Evolutionary conservation across 2,113 vertebrate genomes (phyloP), one percentile per base, ranked within the genome.

Genomic region (Oenanthe melanoleuca): DNA sequence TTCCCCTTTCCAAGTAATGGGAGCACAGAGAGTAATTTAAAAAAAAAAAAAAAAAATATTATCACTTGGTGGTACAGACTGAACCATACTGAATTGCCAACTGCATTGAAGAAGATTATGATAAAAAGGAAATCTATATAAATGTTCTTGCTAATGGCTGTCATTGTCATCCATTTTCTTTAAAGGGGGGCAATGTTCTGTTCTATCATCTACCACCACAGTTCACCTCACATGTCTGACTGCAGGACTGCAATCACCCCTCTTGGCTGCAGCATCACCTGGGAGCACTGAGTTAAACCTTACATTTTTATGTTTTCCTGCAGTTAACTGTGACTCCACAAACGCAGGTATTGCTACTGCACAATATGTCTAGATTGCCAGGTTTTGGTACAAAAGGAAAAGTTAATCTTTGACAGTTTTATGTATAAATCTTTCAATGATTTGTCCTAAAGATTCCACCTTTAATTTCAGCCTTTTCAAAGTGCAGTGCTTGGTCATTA

Each of bases 251-350:
- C 38, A 26, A 37, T 11, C 18, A 8, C 5, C 37, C 10, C 4
- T 20, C 50, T 29, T 18, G 53, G 21, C 59, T 38, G 73, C 17
- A n/a, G 34, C 59, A 25, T 1, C 11, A 26, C 13, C 24, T 4
- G n/a, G 26, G 40, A 66, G 25, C 33, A 6, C 14, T 8, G 6
- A 59, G 15, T 38, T 9, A 47, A 75, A 33, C 38, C 6, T 55
- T 6, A 5, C 0, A 0, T 38, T 80, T 85, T 55, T 6, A 5
- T 0, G 0, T 45, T 82, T 80, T 55, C 66, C 34, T 77, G 23
- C 11, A 15, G 26, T 22, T 40, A 21, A 31, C 25, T 59, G 21
- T 24, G 52, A 15, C 42, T 80, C 56, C 22, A 33, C 34, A 79
- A 66, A 50, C 12, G 20, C 38, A 91, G 38, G 12, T 44, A 42